These are phyloP conservation scores for Heliconius cydno DNA, from an alignment of 2,888 invertebrate species.

Conservation along the genomic window DNA sequence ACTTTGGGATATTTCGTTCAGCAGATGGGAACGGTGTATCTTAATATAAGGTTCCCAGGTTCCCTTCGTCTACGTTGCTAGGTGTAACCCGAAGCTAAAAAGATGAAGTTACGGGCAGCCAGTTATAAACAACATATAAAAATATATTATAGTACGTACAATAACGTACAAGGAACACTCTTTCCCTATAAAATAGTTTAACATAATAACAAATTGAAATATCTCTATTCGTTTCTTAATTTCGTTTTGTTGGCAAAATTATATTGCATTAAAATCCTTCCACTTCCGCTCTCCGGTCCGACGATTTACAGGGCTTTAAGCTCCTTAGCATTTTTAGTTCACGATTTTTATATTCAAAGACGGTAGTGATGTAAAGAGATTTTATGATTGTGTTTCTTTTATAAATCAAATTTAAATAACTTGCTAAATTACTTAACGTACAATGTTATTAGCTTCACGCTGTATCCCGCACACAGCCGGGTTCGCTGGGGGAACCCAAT, in stretches of 20 bases:
- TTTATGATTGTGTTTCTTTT: background rate
- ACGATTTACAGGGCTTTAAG: conserved; percentile 23
- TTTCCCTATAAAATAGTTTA: background rate
- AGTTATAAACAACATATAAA: no score
- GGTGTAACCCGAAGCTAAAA: no score
- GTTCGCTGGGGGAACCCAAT: no score
- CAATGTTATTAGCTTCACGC: no score
- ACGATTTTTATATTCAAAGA: conserved; percentile 24
- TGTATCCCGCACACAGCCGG: no score
- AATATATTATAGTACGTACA: no score
- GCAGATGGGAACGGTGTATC: background rate
- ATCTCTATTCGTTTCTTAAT: conserved; percentile 6
- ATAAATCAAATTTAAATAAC: no score
- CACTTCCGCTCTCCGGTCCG: conserved; percentile 8
- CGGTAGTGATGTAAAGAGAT: conserved; percentile 13
- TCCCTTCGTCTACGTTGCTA: background rate
- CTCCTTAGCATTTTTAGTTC: conserved; percentile 31
- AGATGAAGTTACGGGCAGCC: no score
- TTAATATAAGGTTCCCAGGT: background rate
- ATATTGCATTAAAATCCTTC: conserved; percentile 27
- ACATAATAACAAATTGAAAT: background rate
- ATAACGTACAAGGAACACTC: no score
- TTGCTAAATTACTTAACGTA: no score
- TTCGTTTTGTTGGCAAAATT: conserved; percentile 24
- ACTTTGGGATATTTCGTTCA: no score